Percentiles rank a stretch among this genome's conserved stretches.
Conservation (phyloP, 2,888 invertebrate species). For the Odontothrips loti region DNA sequence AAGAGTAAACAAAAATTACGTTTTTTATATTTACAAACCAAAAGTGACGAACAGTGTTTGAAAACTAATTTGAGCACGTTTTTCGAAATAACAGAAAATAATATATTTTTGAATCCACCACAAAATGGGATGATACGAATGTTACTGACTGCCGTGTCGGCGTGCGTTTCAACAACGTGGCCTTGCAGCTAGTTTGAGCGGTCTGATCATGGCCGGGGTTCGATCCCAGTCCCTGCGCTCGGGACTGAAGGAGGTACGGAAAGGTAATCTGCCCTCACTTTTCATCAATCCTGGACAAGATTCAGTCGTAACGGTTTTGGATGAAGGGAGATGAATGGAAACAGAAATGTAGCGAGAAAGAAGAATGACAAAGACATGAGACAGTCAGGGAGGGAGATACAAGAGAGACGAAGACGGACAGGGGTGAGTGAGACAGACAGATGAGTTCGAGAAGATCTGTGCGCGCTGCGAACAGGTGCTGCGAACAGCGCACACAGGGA, state of each 20-base stretch:
- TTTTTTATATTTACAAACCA: too few species aligned
- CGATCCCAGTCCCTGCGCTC: neutral
- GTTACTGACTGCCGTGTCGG: neutral
- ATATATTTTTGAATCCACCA: neutral
- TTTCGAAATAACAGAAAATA: neutral
- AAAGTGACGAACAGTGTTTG: too few species aligned
- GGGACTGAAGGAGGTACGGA: neutral
- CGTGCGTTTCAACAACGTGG: neutral
- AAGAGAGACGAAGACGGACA: neutral
- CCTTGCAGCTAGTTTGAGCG: neutral
- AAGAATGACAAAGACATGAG: neutral
- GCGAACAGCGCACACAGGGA: neutral
- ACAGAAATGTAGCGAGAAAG: neutral
- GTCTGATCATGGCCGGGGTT: neutral
- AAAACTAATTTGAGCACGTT: neutral
- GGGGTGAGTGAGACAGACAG: neutral
- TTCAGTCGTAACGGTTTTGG: neutral
- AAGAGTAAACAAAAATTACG: conserved; percentile 2
- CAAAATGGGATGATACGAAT: neutral
- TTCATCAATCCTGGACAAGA: neutral
- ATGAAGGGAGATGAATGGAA: neutral
- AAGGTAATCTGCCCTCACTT: neutral
- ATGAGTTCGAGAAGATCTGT: neutral
- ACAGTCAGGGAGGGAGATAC: neutral
- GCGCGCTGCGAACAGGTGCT: neutral